These are phyloP conservation scores for Callipepla californica DNA, from an alignment of 2,113 vertebrate species.

Conservation along the genomic window DNA sequence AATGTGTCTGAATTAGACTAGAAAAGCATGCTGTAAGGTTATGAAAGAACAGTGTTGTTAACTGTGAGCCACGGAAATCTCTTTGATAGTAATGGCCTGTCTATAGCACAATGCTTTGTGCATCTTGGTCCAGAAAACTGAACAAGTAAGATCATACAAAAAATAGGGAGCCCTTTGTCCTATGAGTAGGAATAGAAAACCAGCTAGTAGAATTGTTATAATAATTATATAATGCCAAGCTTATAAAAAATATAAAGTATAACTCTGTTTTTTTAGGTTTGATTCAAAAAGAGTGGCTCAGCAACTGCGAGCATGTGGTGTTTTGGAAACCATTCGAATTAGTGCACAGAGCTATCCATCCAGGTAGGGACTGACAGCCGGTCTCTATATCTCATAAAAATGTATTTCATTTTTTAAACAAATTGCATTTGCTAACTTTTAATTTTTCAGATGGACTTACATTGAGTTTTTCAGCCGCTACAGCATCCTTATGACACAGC, in stretches of 20 bases:
- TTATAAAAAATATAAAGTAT: background rate
- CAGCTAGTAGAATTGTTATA: background rate
- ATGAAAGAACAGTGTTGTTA: background rate
- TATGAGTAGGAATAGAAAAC: background rate
- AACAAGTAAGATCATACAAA: background rate
- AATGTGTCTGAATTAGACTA: background rate
- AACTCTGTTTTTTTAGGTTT: conserved; percentile 78
- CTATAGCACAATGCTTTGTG: background rate
- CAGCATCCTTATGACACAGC: conserved; percentile 92
- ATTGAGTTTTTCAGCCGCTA: conserved; percentile 97
- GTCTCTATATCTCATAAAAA: background rate
- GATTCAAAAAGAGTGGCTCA: conserved; percentile 92
- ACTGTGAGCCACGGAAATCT: background rate
- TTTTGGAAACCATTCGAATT: conserved; percentile 95
- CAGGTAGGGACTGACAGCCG: conserved; percentile 71
- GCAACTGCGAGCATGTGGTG: conserved; percentile 95
- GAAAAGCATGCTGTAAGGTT: background rate
- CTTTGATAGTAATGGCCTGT: background rate
- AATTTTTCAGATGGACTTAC: conserved; percentile 91
- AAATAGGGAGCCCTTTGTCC: background rate
- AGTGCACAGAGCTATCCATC: conserved; percentile 97
- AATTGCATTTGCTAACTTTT: background rate
- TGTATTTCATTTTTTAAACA: background rate
- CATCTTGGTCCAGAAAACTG: background rate
- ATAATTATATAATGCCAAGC: background rate